Evolutionary conservation across 2,888 invertebrate genomes (phyloP), one percentile per base, ranked within the genome.

Genomic region (Ethmia dodecea): DNA sequence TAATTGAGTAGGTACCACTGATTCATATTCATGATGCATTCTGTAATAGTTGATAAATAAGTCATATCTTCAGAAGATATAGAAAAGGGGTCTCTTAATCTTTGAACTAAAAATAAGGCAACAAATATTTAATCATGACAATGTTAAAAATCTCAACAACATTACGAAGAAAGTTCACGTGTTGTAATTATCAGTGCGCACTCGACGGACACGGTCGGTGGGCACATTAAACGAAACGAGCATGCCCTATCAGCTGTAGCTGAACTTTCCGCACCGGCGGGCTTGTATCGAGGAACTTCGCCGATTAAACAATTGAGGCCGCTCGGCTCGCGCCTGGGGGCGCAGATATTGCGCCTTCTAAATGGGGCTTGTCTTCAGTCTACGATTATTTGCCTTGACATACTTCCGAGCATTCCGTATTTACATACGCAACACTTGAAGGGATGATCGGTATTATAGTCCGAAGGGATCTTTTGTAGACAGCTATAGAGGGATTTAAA

Each of bases 291-390:
- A 50, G 70, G 64, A 76, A 76, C 70, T 74, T 73, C 60, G 59
- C 54, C 65, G 69, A 75, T 77, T 76, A 76, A 73, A 70, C 74
- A 71, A 71, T 73, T 66, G 67, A 63, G 62, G 59, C 54, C 60
- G 54, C 16, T 13, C 26, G 14, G 11, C 24, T 32, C 13, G 22
- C 22, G 29, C 36, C 24, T 39, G 42, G 32, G 57, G 65, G 55
- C 43, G 50, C 51, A 56, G 64, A 65, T 65, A 68, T 63, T 64
- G 55, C 60, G 50, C 56, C 52, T 55, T 41, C 47, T 43, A 54
- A 54, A 45, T 46, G 44, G 40, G 37, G 31, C 45, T 40, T 40
- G 35, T 36, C 43, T 34, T 39, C 33, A 28, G 35, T 22, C 31
- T 15, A 32, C 25, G 30, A 34, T 28, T 31, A 29, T 39, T 39